Evolutionary conservation across 2,888 invertebrate genomes (phyloP).

Genomic region (Phyllotreta striolata): DNA sequence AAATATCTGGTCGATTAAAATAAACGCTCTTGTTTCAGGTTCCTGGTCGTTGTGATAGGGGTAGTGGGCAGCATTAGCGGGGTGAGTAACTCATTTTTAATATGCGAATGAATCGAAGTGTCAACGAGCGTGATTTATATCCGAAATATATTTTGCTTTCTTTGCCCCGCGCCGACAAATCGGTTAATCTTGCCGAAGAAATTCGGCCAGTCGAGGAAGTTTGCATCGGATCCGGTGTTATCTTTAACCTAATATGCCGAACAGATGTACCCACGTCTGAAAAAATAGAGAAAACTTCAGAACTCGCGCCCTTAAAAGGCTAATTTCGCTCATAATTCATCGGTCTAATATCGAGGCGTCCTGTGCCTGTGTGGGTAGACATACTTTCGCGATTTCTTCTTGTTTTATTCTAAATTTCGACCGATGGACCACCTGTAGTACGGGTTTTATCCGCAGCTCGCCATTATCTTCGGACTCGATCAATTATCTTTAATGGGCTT

Average conservation of each 20-base stretch:
- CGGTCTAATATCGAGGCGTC: not conserved
- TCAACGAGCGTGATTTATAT: too few species aligned
- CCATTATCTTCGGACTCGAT: conserved; percentile 19
- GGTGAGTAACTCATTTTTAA: conserved; percentile 59
- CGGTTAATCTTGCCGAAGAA: too few species aligned
- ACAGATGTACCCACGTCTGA: not conserved
- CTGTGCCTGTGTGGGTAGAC: not conserved
- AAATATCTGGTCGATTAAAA: not conserved
- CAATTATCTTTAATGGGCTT: conserved; percentile 29
- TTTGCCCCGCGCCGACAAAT: too few species aligned
- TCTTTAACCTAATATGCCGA: not conserved
- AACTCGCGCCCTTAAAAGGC: not conserved
- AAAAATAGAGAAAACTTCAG: not conserved
- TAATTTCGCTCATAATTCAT: not conserved
- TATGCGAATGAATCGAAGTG: not conserved
- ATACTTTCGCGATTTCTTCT: conserved; percentile 5
- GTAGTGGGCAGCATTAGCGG: conserved; percentile 61
- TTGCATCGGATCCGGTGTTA: not conserved
- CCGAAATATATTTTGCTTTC: conserved; percentile 1
- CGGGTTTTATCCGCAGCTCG: conserved; percentile 23
- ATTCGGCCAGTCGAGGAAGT: conserved; percentile 20
- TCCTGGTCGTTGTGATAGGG: conserved; percentile 62
- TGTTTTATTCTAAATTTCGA: conserved; percentile 14
- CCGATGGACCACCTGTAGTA: conserved; percentile 20
- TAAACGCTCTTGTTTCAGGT: conserved; percentile 58